Evolutionary conservation across 2,888 invertebrate genomes (phyloP), one percentile per base, ranked within the genome.

Genomic region (Julus scandinavius): DNA sequence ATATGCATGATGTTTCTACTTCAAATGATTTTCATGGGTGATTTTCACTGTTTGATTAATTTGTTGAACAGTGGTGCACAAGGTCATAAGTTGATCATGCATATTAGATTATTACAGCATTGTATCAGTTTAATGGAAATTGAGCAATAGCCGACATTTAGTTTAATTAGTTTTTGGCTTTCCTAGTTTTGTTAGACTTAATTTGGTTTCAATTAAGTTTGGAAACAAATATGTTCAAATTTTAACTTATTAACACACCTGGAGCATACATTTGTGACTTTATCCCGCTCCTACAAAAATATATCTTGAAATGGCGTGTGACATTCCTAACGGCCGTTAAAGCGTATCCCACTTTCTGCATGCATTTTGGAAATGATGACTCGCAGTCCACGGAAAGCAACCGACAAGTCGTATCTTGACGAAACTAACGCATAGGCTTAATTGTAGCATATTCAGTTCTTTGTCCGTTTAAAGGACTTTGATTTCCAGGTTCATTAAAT

Each of bases 381-480:
- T 13, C 29, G 80, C 38, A 80, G 38, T 80, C 80, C 80, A 11
- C 9, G 29, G 13, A 80, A 80, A 80, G 80, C 29, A 9, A 38
- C 38, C 2, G 4, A 29, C 72, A 80, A 80, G 20, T 80, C 13
- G 38, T 80, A 20, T 13, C 38, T 38, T 20, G 80, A 29, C 29
- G 80, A 38, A 38, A 38, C 13, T 38, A 80, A 11, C 38, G 80
- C 80, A 29, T 80, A 13, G 80, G 80, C 13, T 80, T 80, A 80
- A 80, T 80, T 20, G 80, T 80, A 13, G 80, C 80, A 11, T 80
- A 80, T 80, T 80, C 38, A 13, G 80, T 80, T 20, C 80, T 80
- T 11, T 80, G 80, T 38, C 38, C 38, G 13, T 38, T 38, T 11
- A 38, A 5, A 11, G 29, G 80, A 80, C 80, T 80, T 38, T 38